Evolutionary conservation across 2,113 vertebrate genomes (phyloP).

Genomic region (Poecile atricapillus): DNA sequence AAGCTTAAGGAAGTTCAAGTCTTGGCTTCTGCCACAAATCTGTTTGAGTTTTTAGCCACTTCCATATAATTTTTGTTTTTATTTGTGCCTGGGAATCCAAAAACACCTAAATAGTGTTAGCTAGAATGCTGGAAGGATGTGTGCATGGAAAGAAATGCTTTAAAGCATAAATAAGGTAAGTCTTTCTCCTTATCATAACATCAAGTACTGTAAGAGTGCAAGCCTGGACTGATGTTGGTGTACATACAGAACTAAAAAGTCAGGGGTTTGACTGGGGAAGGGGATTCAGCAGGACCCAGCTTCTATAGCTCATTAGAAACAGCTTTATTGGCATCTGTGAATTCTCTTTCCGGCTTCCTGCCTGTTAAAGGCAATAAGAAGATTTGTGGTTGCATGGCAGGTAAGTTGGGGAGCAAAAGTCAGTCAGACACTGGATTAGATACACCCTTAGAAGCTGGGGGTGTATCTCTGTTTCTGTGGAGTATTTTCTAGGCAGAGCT

Average conservation of each 20-base stretch:
- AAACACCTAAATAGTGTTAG: background rate
- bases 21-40: background rate
- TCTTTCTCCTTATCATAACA: background rate
- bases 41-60: background rate
- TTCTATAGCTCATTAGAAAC: background rate
- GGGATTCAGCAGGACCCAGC: accelerated
- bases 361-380: background rate
- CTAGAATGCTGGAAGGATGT: background rate
- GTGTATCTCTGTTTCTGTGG: background rate
- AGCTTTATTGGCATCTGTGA: background rate
- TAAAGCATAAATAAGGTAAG: background rate
- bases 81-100: background rate
- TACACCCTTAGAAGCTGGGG: background rate
- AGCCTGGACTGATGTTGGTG: background rate
- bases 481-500: background rate
- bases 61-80: background rate
- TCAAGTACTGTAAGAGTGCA: background rate
- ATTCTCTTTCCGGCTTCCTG: background rate
- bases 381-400: background rate
- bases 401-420: background rate
- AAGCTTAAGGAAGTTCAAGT: background rate
- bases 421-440: background rate
- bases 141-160: background rate
- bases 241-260: background rate
- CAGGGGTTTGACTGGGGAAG: background rate